Conservation (phyloP, 2,113 vertebrate species). For the Pionites leucogaster region DNA sequence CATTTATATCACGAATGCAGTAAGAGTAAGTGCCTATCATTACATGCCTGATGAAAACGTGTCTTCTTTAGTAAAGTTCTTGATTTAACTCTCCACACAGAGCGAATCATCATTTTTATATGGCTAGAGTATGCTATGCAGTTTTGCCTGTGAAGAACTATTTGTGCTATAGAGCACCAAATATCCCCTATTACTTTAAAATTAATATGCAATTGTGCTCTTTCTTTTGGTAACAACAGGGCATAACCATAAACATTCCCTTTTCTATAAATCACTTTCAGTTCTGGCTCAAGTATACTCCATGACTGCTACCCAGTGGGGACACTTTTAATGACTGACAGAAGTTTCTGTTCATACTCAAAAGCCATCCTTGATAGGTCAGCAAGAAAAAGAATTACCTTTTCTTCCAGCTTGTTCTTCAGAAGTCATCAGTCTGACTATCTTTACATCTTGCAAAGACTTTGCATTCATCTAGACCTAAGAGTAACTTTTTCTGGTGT, state of each 20-base stretch:
- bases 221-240: not conserved
- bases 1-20: not conserved
- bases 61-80: not conserved
- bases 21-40: not conserved
- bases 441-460: not conserved
- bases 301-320: not conserved
- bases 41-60: not conserved
- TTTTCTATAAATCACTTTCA: not conserved
- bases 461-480: not conserved
- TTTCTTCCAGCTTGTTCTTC: not conserved
- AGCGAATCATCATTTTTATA: not conserved
- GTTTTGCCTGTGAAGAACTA: not conserved
- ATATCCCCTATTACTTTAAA: not conserved
- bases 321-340: not conserved
- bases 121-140: not conserved
- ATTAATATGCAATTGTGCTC: not conserved
- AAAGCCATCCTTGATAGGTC: not conserved
- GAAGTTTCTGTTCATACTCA: not conserved
- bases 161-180: not conserved
- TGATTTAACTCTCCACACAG: not conserved
- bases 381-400: not conserved
- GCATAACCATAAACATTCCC: not conserved
- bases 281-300: not conserved
- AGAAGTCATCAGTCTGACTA: not conserved
- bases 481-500: not conserved